These are phyloP conservation scores for Aspidapion aeneum DNA, from an alignment of 2,888 invertebrate genomes.

Conservation along the genomic window DNA sequence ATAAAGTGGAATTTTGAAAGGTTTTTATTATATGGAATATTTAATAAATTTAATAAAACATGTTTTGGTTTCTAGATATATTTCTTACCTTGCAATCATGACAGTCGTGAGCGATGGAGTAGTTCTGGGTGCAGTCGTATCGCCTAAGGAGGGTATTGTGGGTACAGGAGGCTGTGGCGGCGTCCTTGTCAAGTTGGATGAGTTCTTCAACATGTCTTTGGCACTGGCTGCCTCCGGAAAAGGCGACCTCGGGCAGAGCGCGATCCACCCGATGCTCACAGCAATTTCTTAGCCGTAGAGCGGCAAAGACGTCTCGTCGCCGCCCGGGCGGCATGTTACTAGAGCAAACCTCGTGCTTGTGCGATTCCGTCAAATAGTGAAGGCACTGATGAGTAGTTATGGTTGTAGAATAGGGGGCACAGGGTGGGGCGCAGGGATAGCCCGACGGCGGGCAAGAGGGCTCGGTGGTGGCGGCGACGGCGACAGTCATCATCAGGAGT, in stretches of 20 bases:
- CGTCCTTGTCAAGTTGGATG: slow-evolving; percentile 71
- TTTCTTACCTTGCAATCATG: slow-evolving; percentile 82
- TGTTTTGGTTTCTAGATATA: too few species aligned
- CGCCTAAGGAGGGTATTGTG: slow-evolving; percentile 78
- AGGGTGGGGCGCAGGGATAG: slow-evolving; percentile 13
- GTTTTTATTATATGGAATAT: too few species aligned
- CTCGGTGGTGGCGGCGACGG: too few species aligned
- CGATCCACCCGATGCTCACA: slow-evolving; percentile 79
- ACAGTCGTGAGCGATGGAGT: slow-evolving; percentile 83
- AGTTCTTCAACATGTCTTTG: slow-evolving; percentile 67
- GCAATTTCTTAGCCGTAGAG: slow-evolving; percentile 78
- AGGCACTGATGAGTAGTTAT: slow-evolving; percentile 66
- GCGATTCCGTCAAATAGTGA: slow-evolving; percentile 69
- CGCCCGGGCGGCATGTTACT: slow-evolving; percentile 56
- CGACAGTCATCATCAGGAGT: slow-evolving; percentile 44
- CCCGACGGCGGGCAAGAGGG: slow-evolving; percentile 27
- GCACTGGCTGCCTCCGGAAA: slow-evolving; percentile 66
- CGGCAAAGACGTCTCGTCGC: slow-evolving; percentile 65
- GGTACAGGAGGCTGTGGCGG: slow-evolving; percentile 77
- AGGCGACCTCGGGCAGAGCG: slow-evolving; percentile 72
- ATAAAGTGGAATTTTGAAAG: too few species aligned
- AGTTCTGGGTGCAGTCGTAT: slow-evolving; percentile 86
- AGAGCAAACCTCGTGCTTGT: slow-evolving; percentile 70
- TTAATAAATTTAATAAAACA: too few species aligned
- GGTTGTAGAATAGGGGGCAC: slow-evolving; percentile 49